phyloP scores from a whole-genome alignment of 1,140 invertebrate species.

The Reticulitermes speratus region DNA sequence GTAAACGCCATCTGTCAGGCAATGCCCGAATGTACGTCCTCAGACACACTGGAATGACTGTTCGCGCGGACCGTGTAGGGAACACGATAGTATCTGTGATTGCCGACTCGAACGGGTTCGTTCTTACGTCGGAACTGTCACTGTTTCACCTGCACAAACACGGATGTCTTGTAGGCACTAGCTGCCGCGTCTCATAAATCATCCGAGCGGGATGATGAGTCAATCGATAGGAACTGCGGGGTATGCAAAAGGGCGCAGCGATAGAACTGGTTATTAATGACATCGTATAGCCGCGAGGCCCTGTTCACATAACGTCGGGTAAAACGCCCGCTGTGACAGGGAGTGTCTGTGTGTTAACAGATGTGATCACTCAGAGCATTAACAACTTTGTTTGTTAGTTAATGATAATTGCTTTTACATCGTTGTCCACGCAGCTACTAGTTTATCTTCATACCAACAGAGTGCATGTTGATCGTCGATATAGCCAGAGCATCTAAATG shows the following conservation, averaged over 20 bases:
- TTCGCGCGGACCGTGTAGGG: background rate
- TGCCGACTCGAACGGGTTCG: background rate
- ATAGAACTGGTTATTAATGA: constrained; percentile 2
- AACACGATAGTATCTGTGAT: background rate
- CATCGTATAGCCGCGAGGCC: background rate
- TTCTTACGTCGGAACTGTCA: background rate
- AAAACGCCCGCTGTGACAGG: background rate
- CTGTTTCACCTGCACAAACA: background rate
- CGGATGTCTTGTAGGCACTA: background rate
- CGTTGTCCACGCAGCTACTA: too few species aligned
- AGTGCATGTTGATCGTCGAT: too few species aligned
- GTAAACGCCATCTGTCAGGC: too few species aligned
- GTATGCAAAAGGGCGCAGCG: background rate
- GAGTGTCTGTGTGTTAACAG: background rate
- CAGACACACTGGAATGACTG: too few species aligned
- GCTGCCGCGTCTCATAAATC: background rate
- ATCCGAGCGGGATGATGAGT: background rate
- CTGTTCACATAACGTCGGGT: background rate
- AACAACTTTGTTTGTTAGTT: background rate
- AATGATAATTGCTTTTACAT: background rate
- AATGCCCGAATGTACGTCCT: too few species aligned
- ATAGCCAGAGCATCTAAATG: too few species aligned
- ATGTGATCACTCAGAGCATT: background rate
- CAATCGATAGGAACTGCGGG: background rate
- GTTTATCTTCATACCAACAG: too few species aligned